Base-by-base conservation (phyloP, 2,113 vertebrate species). In the Protomyctophum bolini region DNA sequence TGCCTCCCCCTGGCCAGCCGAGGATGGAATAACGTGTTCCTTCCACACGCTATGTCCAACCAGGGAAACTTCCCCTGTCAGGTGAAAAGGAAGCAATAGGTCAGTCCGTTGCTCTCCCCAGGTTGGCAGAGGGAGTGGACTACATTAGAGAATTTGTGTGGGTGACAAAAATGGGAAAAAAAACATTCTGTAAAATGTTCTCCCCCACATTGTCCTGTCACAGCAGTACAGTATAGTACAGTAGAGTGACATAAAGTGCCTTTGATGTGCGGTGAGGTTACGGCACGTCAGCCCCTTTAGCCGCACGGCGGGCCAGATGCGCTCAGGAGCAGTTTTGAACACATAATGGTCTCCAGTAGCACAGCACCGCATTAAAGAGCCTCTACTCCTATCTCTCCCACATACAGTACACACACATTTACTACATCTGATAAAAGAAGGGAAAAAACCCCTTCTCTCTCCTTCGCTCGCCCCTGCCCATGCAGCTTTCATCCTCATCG, bases 381-480 rank as follows among this genome's bases (percentile, higher is more conserved):
- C 47, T 50, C 83, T 70, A 78, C 70, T 65, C 74, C 78, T 83
- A 86, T 86, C 82, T 80, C 75, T 74, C 65, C 58, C 75, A 68
- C 86, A 69, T 77, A 78, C 82, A 82, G 75, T 79, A 76, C 73
- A 86, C 85, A 80, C 83, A 81, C 83, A 83, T 86, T 90, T 89
- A 87, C 87, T 85, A 64, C 58, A 89, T 89, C 88, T 85, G 86
- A 91, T 90, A 90, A 85, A 81, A 63, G 55, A 65, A 29, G 7
- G 9, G 45, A 67, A 76, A 47, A 81, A 72, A 46, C 10, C 7
- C 7, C 12, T 55, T 72, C 76, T 50, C 61, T 10, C 10, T 76
- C 63, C 49, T 55, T 41, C 75, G 71, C 70, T 69, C 55, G 6
- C 45, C 58, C 73, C 67, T 8, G 7, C 50, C 46, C 60, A n/a